These are phyloP conservation scores for Calypte anna DNA, from an alignment of 2,113 vertebrate species.

Conservation along the genomic window DNA sequence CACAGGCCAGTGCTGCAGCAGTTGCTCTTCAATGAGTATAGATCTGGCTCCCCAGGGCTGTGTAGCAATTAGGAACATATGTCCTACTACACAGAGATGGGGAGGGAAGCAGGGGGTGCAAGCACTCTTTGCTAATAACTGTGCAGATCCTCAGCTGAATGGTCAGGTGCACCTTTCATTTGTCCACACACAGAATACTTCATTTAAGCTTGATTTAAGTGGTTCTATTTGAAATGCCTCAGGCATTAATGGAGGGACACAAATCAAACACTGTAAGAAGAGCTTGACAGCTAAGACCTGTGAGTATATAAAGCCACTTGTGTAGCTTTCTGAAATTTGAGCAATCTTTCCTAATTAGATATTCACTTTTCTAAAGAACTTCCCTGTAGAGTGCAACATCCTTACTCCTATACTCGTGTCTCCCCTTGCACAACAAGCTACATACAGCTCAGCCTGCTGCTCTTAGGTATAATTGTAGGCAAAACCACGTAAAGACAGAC, in stretches of 20 bases:
- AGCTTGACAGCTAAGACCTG: neutral
- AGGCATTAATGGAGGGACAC: neutral
- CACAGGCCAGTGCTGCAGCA: constrained; percentile 2
- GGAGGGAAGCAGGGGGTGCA: neutral
- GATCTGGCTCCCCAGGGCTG: neutral
- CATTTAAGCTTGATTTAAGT: neutral
- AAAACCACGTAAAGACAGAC: neutral
- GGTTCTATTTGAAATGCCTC: neutral
- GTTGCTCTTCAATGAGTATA: neutral
- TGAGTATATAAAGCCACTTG: neutral
- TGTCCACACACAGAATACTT: neutral
- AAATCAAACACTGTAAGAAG: neutral
- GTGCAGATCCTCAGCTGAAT: neutral
- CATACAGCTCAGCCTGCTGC: neutral
- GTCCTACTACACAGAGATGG: neutral
- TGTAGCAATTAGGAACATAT: neutral
- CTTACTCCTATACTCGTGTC: too few relatives aligned
- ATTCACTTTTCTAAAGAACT: neutral
- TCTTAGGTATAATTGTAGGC: neutral
- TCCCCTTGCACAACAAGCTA: neutral
- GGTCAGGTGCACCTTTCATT: neutral
- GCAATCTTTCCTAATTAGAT: neutral
- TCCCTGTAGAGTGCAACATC: neutral
- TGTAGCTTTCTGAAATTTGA: neutral
- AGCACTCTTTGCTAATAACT: neutral